These are phyloP conservation scores for Melieria picta DNA, from an alignment of 2,888 invertebrate species.

Conservation along the genomic window DNA sequence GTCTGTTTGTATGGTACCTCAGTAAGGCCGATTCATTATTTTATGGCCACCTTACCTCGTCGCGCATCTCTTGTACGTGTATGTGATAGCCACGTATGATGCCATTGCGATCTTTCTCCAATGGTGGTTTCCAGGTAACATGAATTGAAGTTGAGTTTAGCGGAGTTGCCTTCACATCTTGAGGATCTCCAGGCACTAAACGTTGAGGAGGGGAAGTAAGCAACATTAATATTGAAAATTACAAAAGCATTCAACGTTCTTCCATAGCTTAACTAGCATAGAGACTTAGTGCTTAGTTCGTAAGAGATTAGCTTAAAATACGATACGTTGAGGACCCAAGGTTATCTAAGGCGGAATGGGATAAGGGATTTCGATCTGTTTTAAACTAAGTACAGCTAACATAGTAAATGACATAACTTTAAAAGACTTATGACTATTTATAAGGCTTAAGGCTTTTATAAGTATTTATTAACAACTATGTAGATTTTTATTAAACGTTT, in stretches of 20 bases:
- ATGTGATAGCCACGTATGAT: constrained; percentile 97
- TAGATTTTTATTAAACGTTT: neutral
- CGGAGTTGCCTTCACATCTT: constrained; percentile 86
- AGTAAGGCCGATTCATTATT: neutral
- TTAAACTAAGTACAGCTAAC: too few relatives aligned
- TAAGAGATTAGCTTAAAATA: neutral
- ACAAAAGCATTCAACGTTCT: neutral
- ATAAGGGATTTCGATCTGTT: too few relatives aligned
- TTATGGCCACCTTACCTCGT: constrained; percentile 73
- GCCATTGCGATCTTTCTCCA: constrained; percentile 91
- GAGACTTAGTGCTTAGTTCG: constrained; percentile 1
- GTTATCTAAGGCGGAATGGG: too few relatives aligned
- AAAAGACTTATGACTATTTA: too few relatives aligned
- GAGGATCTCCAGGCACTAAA: constrained; percentile 97
- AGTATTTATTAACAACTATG: neutral
- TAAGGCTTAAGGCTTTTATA: neutral
- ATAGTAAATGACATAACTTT: too few relatives aligned
- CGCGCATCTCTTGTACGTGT: constrained; percentile 89
- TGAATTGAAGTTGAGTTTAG: constrained; percentile 96
- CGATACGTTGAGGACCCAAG: too few relatives aligned
- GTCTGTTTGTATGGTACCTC: too few relatives aligned
- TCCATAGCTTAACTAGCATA: constrained; percentile 1
- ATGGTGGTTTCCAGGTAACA: constrained; percentile 94
- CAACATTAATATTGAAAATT: neutral
- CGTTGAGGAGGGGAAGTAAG: constrained; percentile 27